Conservation (phyloP, 2,797 vertebrate species). For the Sebastes trivittatus region DNA sequence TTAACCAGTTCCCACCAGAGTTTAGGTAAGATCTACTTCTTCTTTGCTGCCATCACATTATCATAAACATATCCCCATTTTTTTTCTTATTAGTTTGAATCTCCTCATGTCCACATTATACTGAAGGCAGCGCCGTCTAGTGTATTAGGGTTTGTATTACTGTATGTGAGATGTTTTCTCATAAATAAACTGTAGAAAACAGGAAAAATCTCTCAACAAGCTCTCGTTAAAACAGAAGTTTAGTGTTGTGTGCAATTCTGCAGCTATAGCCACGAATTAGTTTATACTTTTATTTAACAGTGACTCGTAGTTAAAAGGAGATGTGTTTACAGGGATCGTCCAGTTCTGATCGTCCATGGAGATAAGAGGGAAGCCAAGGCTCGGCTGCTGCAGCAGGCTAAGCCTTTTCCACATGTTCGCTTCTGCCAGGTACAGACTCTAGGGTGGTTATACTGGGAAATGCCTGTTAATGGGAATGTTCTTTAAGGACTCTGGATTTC, state of each 20-base stretch:
- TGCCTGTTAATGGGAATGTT: background rate
- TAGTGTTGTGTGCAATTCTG: background rate
- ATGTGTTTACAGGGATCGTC: conserved; percentile 83
- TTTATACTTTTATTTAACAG: background rate
- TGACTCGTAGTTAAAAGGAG: background rate
- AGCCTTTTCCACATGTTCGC: conserved; percentile 88
- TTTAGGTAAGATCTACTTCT: conserved; percentile 86
- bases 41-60: background rate
- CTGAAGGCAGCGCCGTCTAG: background rate
- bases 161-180: background rate
- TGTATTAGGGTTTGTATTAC: background rate
- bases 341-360: conserved; percentile 92
- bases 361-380: conserved; percentile 96
- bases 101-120: background rate
- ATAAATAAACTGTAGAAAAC: background rate
- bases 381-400: conserved; percentile 87
- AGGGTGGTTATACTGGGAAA: background rate
- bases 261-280: background rate
- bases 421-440: conserved; percentile 91
- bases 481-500: background rate
- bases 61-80: background rate
- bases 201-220: background rate
- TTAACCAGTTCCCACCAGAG: conserved; percentile 90
- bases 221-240: background rate
- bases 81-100: background rate